Evolutionary conservation across 2,113 vertebrate species (phyloP), one percentile per base, ranked within the genome.

Genomic region (Ptilorrhoa leucosticta): DNA sequence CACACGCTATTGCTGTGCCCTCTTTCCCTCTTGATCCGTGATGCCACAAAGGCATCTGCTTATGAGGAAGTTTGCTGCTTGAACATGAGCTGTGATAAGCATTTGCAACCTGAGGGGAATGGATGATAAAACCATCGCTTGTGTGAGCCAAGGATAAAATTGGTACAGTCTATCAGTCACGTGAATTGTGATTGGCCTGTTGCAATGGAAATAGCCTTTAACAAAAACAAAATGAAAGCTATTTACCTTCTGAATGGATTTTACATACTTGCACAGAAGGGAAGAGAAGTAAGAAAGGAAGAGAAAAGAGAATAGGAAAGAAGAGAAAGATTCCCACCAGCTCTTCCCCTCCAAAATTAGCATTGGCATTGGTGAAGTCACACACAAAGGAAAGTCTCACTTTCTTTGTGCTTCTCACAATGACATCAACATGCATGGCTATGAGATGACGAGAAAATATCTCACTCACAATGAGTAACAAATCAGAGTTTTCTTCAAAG

Each of bases 61-160:
- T 77, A 58, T 71, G 63, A 91, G 48, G 58, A 95, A 77, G 72
- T 81, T 96, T 84, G 91, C 90, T 96, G 89, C 93, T 95, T 94
- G 79, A 79, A 87, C 66, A 92, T 95, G 96, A 77, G 66, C 84
- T 93, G 90, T 93, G 97, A 94, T 97, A 96, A 97, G 96, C 97
- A 96, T 97, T 97, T 97, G 97, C 97, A 97, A 96, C 97, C 96
- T 65, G 96, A 97, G 96, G 95, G 91, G 82, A 93, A 96, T 92
- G 95, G 93, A 95, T 96, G 96, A 80, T 81, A 90, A 91, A 94
- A 90, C 90, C 92, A 72, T 80, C 2, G 15, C 58, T 89, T 95
- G 15, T 65, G 79, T 61, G 87, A 6, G 0, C 83, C 92, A 91
- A 76, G 89, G 64, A 42, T 96, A 90, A 92, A 79, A 69, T 87